These are phyloP conservation scores for Scomber japonicus DNA, from an alignment of 2,113 vertebrate genomes.

Conservation along the genomic window DNA sequence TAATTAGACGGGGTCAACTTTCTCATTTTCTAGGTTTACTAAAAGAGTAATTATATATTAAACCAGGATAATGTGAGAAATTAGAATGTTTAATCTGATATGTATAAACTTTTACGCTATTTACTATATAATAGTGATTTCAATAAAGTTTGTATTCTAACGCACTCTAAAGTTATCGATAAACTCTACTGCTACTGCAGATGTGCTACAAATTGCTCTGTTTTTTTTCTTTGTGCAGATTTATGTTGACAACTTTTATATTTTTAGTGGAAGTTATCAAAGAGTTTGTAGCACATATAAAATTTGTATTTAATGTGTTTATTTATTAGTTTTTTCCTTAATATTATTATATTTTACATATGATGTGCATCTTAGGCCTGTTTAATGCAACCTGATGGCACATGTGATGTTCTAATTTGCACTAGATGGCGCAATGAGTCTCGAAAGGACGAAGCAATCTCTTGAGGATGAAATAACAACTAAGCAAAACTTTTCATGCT, in stretches of 20 bases:
- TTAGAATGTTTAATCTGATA: neutral
- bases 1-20: neutral
- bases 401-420: constrained; percentile 2
- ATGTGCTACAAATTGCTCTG: neutral
- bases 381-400: constrained; percentile 50
- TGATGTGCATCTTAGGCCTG: neutral
- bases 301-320: neutral
- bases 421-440: constrained; percentile 67
- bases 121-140: neutral
- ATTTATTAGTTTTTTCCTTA: neutral
- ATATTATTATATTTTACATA: neutral
- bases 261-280: neutral
- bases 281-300: neutral
- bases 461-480: neutral
- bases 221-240: neutral
- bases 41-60: neutral
- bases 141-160: neutral
- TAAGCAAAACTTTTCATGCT: constrained; percentile 17
- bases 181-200: neutral
- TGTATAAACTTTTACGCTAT: neutral
- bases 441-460: neutral
- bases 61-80: neutral
- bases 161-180: neutral
- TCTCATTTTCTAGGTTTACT: neutral
- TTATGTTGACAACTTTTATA: neutral